Evolutionary conservation across 1,140 invertebrate genomes (phyloP), one percentile per base, ranked within the genome.

Genomic region (Brachionus manjavacas): DNA sequence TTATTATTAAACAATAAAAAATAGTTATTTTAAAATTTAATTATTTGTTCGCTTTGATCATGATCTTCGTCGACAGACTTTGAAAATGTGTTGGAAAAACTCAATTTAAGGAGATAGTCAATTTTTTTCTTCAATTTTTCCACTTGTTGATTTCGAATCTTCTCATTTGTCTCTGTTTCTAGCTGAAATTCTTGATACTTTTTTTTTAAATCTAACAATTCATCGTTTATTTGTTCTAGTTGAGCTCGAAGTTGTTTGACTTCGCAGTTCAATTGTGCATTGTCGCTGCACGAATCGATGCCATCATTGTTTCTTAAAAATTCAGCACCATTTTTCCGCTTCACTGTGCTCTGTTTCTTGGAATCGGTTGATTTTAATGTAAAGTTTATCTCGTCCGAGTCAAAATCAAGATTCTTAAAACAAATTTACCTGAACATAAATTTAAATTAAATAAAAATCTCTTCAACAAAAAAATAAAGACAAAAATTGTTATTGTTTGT

Each of bases 121-220:
- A 72, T 35, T 72, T 72, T 72, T 14, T 39, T 11, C n/a, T n/a
- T 72, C 31, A 72, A 16, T 72, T 41, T 72, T 6, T 72, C 68
- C n/a, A 72, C 68, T 72, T 72, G 68, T 41, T 72, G 68, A 35
- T 31, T 39, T 35, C 31, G 28, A 39, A 35, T 20, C 20, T 72
- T 72, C 39, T 72, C 68, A 39, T 72, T 72, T 20, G 68, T 16
- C n/a, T 72, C 68, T 3, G 28, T 72, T 39, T 72, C 68, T n/a
- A 72, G 31, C 20, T 72, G 68, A 72, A 72, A 72, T 39, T 72
- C 68, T 72, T 72, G 68, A 72, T 72, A 72, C 43, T 39, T 72
- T 72, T 72, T 72, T 41, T 39, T 72, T n/a, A 72, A 72, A n/a
- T 72, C 7, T 14, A 39, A 39, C 31, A 72, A 72, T 39, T 72